These are phyloP conservation scores for Eriocheir sinensis DNA, from an alignment of 1,140 invertebrate genomes.

Conservation along the genomic window DNA sequence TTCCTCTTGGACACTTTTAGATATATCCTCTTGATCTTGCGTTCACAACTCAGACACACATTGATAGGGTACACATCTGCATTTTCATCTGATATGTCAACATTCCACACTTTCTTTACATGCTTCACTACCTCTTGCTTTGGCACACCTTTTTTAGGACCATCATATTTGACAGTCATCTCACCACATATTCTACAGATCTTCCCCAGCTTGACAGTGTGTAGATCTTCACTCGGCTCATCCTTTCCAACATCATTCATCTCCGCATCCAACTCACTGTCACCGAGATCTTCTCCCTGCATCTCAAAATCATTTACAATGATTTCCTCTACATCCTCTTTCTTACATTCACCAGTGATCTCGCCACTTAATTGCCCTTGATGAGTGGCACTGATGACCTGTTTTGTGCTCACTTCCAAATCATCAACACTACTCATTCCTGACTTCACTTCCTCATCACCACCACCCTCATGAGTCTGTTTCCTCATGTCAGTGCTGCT, in stretches of 20 bases:
- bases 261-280: neutral
- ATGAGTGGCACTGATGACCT: neutral
- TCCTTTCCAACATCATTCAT: conserved; percentile 33
- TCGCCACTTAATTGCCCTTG: neutral
- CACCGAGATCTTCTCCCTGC: neutral
- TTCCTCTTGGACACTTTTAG: conserved; percentile 67
- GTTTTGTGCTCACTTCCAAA: neutral
- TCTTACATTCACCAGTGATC: neutral
- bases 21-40: conserved; percentile 71
- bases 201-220: conserved; percentile 63
- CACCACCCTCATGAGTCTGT: neutral
- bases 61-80: conserved; percentile 61
- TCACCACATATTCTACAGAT: conserved; percentile 69
- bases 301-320: neutral
- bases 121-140: conserved; percentile 65
- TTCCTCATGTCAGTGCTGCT: neutral
- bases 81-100: conserved; percentile 67
- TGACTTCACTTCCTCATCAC: neutral
- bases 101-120: conserved; percentile 71
- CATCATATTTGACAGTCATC: conserved; percentile 70
- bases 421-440: no score
- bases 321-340: neutral
- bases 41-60: conserved; percentile 65
- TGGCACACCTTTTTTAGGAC: conserved; percentile 65
- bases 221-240: conserved; percentile 46